Evolutionary conservation across 2,797 vertebrate genomes (phyloP).

Genomic region (Sciurus carolinensis): DNA sequence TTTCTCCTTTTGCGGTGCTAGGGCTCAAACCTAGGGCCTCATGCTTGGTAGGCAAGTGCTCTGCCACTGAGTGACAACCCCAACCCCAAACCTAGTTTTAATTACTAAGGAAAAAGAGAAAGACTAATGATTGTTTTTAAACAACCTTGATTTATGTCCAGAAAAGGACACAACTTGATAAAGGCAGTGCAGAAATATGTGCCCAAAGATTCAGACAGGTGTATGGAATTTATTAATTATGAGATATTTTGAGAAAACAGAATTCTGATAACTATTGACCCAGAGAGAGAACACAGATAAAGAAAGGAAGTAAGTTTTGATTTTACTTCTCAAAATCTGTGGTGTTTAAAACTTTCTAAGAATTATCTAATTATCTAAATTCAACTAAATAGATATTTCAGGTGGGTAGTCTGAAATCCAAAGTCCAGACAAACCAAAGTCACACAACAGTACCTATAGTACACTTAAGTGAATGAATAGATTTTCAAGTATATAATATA

Average conservation of each 20-base stretch:
- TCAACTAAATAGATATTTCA: background rate
- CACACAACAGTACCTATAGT: background rate
- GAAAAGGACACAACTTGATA: background rate
- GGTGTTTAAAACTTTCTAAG: background rate
- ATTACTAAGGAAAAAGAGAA: background rate
- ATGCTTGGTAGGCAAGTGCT: too few relatives aligned
- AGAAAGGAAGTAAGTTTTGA: background rate
- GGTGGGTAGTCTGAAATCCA: background rate
- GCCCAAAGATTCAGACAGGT: background rate
- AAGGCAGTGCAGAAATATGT: background rate
- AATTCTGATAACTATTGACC: background rate
- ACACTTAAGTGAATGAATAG: background rate
- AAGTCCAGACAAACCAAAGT: slow-evolving; percentile 12
- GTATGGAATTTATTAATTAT: background rate
- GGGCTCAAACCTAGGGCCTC: background rate
- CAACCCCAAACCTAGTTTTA: background rate
- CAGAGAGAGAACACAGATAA: background rate
- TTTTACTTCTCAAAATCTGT: background rate
- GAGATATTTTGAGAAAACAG: background rate
- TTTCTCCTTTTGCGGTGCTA: background rate
- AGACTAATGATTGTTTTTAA: background rate
- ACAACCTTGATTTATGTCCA: background rate
- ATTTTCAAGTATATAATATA: background rate
- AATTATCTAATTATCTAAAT: background rate
- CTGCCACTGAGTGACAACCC: background rate